Evolutionary conservation across 2,888 invertebrate species (phyloP), one percentile per base, ranked within the genome.

Genomic region (Nowickia ferox): DNA sequence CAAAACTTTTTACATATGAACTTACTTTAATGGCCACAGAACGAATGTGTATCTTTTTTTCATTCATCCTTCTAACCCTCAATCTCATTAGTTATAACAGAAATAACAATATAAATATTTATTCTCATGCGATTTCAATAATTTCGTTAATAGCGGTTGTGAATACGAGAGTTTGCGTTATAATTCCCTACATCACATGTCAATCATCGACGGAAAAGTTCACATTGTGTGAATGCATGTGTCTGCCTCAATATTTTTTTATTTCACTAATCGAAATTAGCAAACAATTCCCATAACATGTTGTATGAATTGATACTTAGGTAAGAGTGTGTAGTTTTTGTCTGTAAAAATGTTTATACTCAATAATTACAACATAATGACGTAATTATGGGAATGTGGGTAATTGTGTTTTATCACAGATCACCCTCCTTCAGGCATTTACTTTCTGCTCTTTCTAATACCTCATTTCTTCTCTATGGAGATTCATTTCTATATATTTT

Each of bases 271-370:
- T 59, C 46, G 22, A 66, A 75, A 75, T 75, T 30, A 53, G 53
- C 22, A 65, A 63, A 53, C 42, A 75, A 80, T 74, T 80, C 74
- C 80, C 80, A 22, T 19, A 72, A 72, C 55, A 65, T 57, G 38
- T 22, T 69, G 68, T 68, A 38, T 51, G 30, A 51, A 38, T 66
- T 13, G 46, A 66, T 30, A 22, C 10, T n/a, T 48, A 46, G 15
- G 15, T 57, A 15, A 30, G 30, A 15, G 57, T 30, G 30, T 48
- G 48, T 66, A 46, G 51, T 38, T 48, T n/a, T 1, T 8, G 48
- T n/a, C n/a, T 8, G n/a, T n/a, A 13, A 48, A 48, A 48, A 48
- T 2, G 15, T 48, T 15, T n/a, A 15, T n/a, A 48, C 51, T 10
- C 9, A 17, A 53, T 53, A 53, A 19, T 53, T 53, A 10, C 9